Evolutionary conservation across 2,113 vertebrate species (phyloP), one percentile per base, ranked within the genome.

Genomic region (Peromyscus leucopus): DNA sequence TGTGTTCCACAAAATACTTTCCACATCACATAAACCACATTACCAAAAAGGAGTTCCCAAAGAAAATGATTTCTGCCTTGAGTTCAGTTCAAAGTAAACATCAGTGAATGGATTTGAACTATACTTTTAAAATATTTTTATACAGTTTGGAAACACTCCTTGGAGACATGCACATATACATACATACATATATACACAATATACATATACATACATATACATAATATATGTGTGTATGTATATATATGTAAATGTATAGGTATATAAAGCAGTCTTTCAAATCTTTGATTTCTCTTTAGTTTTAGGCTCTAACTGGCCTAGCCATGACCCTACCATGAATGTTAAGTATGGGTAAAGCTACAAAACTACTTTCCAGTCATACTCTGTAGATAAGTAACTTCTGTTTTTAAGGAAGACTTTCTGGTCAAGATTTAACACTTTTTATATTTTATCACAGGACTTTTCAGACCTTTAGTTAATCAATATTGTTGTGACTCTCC

Each of bases 1-100:
- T 97, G 96, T 1, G 19, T 96, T 94, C 97, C 96, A 98, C 75
- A 97, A 98, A 98, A 98, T 95, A 98, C 96, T 98, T 98, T 98
- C 96, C 98, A 98, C 76, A 98, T 97, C 97, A 94, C 96, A 98
- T 97, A 95, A 98, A 98, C 92, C 83, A 88, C 90, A 93, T 93
- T 95, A 96, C 83, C 92, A 97, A 97, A 59, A 87, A 91, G 97
- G 9, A 71, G 87, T 91, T 98, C 96, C 96, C 97, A 92, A 97
- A 97, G 86, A 96, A 97, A 94, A 97, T 94, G 22, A 98, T 97
- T 98, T 97, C 97, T 98, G 95, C 69, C 90, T 94, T 76, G 91
- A 90, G 85, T 96, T 95, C 92, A 78, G 90, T 39, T 96, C 91
- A 97, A 89, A 95, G 36, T 90, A 97, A 97, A 74, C 57, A 93